Evolutionary conservation across 2,113 vertebrate genomes (phyloP).

Genomic region (Heterochromis multidens): DNA sequence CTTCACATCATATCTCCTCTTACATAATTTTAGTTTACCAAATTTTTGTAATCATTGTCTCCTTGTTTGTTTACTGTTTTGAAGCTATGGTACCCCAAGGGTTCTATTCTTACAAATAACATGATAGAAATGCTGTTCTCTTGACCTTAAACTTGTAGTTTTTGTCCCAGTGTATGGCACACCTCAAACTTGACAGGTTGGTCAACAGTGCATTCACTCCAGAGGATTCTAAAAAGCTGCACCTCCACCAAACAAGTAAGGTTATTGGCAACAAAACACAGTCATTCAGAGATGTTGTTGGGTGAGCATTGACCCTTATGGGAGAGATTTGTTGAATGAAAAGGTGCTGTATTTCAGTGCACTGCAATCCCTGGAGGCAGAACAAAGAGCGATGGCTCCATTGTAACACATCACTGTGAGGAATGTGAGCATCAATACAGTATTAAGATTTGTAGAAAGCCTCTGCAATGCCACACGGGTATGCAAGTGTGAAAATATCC

Average conservation of each 20-base stretch:
- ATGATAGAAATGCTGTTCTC: not conserved
- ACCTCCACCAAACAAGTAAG: not conserved
- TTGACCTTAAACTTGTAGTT: not conserved
- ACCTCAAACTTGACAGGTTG: not conserved
- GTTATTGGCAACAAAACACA: not conserved
- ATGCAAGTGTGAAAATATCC: not conserved
- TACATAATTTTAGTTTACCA: not conserved
- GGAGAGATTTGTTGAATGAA: slow-evolving; percentile 17
- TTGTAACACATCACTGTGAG: slow-evolving; percentile 61
- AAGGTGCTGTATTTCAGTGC: slow-evolving; percentile 54
- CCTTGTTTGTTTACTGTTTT: not conserved
- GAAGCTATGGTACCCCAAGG: not conserved
- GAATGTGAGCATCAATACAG: slow-evolving; percentile 51
- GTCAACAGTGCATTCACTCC: slow-evolving; percentile 10
- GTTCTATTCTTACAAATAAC: not conserved
- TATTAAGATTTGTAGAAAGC: not conserved
- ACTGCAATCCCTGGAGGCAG: slow-evolving; percentile 47
- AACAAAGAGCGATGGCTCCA: slow-evolving; percentile 32
- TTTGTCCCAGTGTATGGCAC: not conserved
- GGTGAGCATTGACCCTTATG: slow-evolving; percentile 6
- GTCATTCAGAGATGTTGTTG: not conserved
- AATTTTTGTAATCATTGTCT: not conserved
- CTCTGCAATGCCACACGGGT: not conserved
- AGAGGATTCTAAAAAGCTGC: not conserved
- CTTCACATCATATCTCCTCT: not conserved